Evolutionary conservation across 2,888 invertebrate species (phyloP).

Genomic region (Rambutsinella grinnellia): DNA sequence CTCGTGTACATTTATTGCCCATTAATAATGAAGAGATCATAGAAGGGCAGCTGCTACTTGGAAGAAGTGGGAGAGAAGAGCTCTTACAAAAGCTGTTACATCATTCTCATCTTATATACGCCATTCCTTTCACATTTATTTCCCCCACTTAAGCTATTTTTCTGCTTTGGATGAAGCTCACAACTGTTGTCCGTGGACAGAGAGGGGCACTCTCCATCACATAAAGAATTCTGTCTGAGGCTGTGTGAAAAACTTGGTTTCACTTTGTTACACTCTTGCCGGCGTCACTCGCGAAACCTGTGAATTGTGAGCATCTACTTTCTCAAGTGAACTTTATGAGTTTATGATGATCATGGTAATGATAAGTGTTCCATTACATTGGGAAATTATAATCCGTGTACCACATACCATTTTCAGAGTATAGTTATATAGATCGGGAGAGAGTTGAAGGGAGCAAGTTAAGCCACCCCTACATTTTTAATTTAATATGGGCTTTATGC

Average conservation of each 20-base stretch:
- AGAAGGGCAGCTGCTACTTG: constrained; percentile 43
- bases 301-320: not conserved
- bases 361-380: constrained; percentile 43
- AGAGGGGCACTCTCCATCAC: not conserved
- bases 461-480: no score
- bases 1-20: constrained; percentile 39
- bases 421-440: no score
- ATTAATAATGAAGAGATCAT: constrained; percentile 52
- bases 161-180: not conserved
- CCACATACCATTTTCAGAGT: no score
- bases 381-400: constrained; percentile 27
- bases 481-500: no score
- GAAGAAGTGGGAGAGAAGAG: constrained; percentile 1
- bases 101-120: not conserved
- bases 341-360: constrained; percentile 36
- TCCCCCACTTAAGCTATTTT: not conserved
- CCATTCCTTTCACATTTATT: not conserved
- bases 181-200: not conserved
- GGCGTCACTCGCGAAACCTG: constrained; percentile 20
- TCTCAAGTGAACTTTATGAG: constrained; percentile 39
- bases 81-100: constrained; percentile 5
- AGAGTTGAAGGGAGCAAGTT: no score
- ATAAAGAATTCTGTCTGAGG: not conserved
- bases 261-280: not conserved
- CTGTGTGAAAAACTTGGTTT: not conserved